Evolutionary conservation across 1,140 invertebrate species (phyloP), one percentile per base, ranked within the genome.

Genomic region (Hyles euphorbiae): DNA sequence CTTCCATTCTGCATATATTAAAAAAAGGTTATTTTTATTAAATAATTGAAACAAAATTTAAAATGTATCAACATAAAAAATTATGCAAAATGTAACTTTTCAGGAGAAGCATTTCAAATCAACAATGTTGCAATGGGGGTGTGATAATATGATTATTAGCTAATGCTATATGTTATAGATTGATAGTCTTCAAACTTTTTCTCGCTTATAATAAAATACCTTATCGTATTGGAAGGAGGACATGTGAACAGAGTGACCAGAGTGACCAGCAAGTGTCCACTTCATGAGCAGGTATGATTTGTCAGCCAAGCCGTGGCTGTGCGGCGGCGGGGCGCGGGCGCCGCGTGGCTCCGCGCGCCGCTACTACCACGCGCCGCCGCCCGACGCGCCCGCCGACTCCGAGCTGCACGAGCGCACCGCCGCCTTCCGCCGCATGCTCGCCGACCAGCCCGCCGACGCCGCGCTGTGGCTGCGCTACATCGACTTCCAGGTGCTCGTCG

Each of bases 201-300:
- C 22, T 22, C 22, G 2, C 22, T 22, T 22, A 22, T 22, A 22
- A 22, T 22, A 22, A 22, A 22, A 22, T 22, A 22, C 22, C 22
- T 22, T 22, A 22, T 22, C 22, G 22, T 22, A 22, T 22, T 22
- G 22, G 22, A 22, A 22, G 22, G 22, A 22, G 22, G 36, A 2
- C 36, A 22, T 40, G 8, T 5, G 36, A 40, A 40, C 4, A 8
- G 36, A 40, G 70, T 68, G 75, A 80, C 67, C 4, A 8, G 36
- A 40, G 70, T 68, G 75, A 80, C 67, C 53, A 65, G 55, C 68
- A 77, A 10, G 74, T 71, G 62, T 58, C 4, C 46, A 6, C 10
- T 1, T 47, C 46, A 47, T 22, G 46, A n/a, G 10, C 10, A 22
- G 12, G 46, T 47, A 22, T 22, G 10, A 6, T n/a, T n/a, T 70